A percentile compares a stretch with the other conserved stretches of the same genome.
phyloP scores from a whole-genome alignment of 2,888 invertebrate genomes.

The Euphydryas editha region DNA sequence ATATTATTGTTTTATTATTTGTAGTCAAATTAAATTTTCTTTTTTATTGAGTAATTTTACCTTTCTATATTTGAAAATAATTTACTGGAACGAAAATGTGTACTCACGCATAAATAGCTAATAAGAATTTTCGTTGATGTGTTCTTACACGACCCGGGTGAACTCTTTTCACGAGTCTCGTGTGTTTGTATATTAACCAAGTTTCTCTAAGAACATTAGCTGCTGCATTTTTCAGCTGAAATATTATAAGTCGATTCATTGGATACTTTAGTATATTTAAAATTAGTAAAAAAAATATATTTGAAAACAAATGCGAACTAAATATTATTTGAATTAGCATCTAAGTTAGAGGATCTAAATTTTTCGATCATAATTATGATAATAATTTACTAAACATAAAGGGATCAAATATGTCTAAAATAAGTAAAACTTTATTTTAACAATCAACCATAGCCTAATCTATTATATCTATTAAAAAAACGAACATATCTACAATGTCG shows the following conservation, averaged over 20 bases:
- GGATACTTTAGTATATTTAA: conserved; percentile 14
- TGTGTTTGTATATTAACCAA: conserved; percentile 99
- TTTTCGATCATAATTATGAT: conserved; percentile 13
- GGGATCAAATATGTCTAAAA: conserved; percentile 5
- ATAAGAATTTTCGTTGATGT: conserved; percentile 99
- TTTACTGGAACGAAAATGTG: background rate
- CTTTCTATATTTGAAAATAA: background rate
- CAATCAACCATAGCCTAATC: conserved; percentile 24
- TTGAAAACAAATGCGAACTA: conserved; percentile 26
- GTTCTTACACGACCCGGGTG: conserved; percentile 98
- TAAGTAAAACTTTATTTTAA: conserved; percentile 12
- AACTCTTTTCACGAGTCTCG: conserved; percentile 98
- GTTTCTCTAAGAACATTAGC: conserved; percentile 99
- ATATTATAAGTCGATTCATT: conserved; percentile 45
- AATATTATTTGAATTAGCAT: conserved; percentile 15
- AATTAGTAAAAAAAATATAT: conserved; percentile 11
- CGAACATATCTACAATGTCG: conserved; percentile 27
- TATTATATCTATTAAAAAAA: too few relatives aligned
- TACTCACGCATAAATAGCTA: conserved; percentile 99
- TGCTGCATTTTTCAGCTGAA: conserved; percentile 99
- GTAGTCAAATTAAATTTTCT: background rate
- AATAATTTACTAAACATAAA: conserved; percentile 3
- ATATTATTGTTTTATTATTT: background rate
- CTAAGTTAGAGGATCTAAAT: background rate
- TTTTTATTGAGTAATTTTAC: background rate